phyloP scores from a whole-genome alignment of 2,113 vertebrate species.

The Willisornis vidua region DNA sequence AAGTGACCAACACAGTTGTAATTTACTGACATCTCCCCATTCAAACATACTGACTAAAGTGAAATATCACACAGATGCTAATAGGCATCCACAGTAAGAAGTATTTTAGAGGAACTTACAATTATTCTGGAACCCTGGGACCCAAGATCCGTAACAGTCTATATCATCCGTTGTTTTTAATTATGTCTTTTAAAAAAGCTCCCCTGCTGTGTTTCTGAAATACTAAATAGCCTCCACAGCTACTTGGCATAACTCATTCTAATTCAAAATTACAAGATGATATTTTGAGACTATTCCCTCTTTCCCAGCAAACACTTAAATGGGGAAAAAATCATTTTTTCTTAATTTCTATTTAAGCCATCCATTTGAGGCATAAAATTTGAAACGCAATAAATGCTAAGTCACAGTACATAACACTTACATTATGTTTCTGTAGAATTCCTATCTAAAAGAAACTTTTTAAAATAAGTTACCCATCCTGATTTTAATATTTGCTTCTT shows the following conservation, averaged over 20 bases:
- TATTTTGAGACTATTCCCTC: constrained; percentile 65
- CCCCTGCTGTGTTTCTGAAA: constrained; percentile 75
- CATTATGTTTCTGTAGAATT: not conserved
- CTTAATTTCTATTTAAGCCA: constrained; percentile 5
- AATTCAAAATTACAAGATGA: constrained; percentile 71
- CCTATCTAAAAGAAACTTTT: not conserved
- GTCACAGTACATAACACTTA: not conserved
- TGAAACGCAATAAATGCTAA: constrained; percentile 17
- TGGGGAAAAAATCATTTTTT: not conserved
- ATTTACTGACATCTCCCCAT: not conserved
- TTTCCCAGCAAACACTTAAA: constrained; percentile 54
- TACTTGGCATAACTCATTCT: constrained; percentile 74
- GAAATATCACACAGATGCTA: constrained; percentile 27
- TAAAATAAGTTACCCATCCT: not conserved
- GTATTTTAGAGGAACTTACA: constrained; percentile 56
- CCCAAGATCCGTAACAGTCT: constrained; percentile 66
- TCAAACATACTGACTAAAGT: not conserved
- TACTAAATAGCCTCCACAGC: constrained; percentile 73
- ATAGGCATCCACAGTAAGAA: constrained; percentile 26
- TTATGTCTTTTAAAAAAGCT: constrained; percentile 76
- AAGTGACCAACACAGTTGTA: not conserved
- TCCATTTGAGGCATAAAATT: not conserved
- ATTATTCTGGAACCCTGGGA: constrained; percentile 70
- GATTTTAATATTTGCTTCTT: not conserved
- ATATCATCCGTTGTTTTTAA: constrained; percentile 75